phyloP scores from a whole-genome alignment of 2,797 vertebrate species.

The Gymnopithys bicolor region DNA sequence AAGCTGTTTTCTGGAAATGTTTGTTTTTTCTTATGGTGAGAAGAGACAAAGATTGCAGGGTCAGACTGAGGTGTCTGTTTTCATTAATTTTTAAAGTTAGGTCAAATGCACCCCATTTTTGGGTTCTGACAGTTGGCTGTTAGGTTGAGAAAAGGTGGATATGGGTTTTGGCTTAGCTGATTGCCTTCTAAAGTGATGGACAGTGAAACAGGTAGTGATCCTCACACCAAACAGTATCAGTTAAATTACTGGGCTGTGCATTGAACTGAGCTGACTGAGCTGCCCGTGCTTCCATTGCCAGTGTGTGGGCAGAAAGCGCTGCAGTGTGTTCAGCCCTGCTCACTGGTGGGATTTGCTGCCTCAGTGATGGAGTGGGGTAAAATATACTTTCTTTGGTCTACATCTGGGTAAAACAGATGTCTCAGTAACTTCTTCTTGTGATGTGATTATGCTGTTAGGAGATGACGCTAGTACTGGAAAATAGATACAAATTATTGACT shows the following conservation, averaged over 20 bases:
- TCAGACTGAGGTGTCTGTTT: neutral
- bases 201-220: neutral
- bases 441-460: neutral
- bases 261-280: neutral
- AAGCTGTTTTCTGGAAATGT: neutral
- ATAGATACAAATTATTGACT: neutral
- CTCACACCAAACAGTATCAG: neutral
- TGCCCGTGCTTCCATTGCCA: neutral
- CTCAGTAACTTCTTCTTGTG: neutral
- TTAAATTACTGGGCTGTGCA: neutral
- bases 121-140: neutral
- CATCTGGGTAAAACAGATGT: neutral
- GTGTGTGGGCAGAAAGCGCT: fast-evolving
- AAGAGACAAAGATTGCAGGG: neutral
- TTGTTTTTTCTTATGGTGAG: neutral
- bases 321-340: neutral
- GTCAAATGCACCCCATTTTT: neutral
- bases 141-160: neutral
- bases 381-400: neutral
- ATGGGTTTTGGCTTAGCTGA: neutral
- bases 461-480: neutral
- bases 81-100: neutral
- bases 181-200: neutral
- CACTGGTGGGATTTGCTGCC: neutral
- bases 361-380: neutral